Conservation (phyloP, 2,113 vertebrate genomes). For the Cygnus buccinator region DNA sequence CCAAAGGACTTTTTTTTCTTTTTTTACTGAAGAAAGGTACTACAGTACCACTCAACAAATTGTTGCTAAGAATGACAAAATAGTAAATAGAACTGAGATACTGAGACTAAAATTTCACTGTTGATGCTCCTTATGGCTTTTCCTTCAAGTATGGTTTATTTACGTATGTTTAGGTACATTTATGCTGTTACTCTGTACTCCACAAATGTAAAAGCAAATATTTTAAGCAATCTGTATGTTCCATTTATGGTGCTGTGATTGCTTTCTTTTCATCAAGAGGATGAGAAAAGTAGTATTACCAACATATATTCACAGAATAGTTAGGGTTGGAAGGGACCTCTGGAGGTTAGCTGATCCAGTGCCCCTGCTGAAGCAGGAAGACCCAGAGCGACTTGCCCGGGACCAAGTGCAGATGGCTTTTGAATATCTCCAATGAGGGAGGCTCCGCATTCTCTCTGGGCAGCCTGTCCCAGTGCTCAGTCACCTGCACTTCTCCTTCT, state of each 20-base stretch:
- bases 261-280: background rate
- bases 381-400: background rate
- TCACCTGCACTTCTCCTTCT: background rate
- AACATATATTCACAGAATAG: background rate
- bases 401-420: background rate
- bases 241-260: background rate
- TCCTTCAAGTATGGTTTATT: background rate
- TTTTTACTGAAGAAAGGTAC: background rate
- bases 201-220: background rate
- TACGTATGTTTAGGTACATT: background rate
- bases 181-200: background rate
- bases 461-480: background rate
- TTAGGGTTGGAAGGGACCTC: background rate
- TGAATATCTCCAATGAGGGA: background rate
- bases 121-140: fast-evolving
- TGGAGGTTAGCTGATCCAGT: background rate
- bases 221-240: background rate
- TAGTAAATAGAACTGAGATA: background rate
- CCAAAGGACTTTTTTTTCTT: background rate
- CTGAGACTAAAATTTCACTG: background rate
- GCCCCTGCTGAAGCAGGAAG: background rate
- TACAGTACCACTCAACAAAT: background rate
- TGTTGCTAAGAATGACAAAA: background rate
- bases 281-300: background rate
- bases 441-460: background rate